phyloP scores from a whole-genome alignment of 2,888 invertebrate genomes.

The Tipula confusa region DNA sequence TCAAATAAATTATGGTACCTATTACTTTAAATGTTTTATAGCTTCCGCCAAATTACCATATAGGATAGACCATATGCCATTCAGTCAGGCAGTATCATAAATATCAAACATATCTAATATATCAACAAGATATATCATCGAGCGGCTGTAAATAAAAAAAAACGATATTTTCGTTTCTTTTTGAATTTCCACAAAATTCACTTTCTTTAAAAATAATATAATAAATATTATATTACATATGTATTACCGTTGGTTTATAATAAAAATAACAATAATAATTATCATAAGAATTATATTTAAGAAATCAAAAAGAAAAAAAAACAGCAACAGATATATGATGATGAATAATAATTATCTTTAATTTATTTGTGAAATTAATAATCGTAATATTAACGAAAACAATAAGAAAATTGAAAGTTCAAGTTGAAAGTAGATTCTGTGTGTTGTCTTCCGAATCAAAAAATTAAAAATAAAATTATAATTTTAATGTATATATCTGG shows the following conservation, averaged over 20 bases:
- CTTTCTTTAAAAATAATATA: constrained; percentile 8
- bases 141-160: too few relatives aligned
- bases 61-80: background rate
- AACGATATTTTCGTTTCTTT: background rate
- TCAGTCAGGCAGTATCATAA: background rate
- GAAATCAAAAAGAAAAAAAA: background rate
- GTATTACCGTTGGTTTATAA: background rate
- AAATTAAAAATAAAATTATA: too few relatives aligned
- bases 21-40: background rate
- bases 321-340: background rate
- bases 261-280: too few relatives aligned
- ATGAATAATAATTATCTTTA: constrained; percentile 13
- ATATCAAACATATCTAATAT: constrained; percentile 3
- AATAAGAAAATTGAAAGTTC: background rate
- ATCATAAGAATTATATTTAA: background rate
- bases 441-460: background rate
- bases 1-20: too few relatives aligned
- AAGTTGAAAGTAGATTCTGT: background rate
- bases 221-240: background rate
- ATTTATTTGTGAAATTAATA: constrained; percentile 12
- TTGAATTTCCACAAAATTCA: background rate
- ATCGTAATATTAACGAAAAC: background rate
- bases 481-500: too few relatives aligned
- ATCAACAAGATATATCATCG: background rate
- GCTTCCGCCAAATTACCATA: background rate